Conservation (phyloP, 2,797 vertebrate genomes). For the Liasis olivaceus region DNA sequence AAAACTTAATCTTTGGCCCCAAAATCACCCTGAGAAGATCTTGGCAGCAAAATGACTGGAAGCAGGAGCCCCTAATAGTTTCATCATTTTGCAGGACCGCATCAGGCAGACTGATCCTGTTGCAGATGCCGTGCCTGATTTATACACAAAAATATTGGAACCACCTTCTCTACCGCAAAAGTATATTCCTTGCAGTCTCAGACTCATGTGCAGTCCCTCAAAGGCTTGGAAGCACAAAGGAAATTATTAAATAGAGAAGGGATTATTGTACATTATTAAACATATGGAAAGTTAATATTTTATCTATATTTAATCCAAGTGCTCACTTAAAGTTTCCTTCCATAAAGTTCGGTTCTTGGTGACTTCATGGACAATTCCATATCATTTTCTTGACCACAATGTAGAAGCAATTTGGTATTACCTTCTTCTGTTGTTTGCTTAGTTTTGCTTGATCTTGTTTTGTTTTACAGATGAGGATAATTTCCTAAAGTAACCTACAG, state of each 20-base stretch:
- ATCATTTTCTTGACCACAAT: too few relatives aligned
- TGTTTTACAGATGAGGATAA: too few relatives aligned
- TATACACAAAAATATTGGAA: background rate
- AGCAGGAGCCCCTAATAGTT: background rate
- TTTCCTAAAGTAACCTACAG: too few relatives aligned
- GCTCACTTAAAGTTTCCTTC: too few relatives aligned
- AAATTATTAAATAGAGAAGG: background rate
- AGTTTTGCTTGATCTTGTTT: too few relatives aligned
- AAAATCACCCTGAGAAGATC: constrained; percentile 62
- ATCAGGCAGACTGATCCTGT: background rate
- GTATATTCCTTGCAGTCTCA: background rate
- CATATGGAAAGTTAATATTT: too few relatives aligned
- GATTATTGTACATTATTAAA: background rate
- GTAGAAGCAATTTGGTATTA: too few relatives aligned
- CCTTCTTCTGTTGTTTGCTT: too few relatives aligned
- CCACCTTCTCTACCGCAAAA: background rate
- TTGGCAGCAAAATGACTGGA: constrained; percentile 20
- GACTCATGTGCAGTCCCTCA: background rate
- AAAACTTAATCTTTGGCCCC: constrained; percentile 59
- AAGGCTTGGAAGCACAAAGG: background rate
- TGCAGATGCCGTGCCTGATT: background rate
- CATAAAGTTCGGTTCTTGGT: too few relatives aligned
- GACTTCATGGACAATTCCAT: too few relatives aligned
- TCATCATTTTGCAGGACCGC: background rate
- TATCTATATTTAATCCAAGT: too few relatives aligned